phyloP scores from a whole-genome alignment of 2,888 invertebrate species.

The Caprella mutica region DNA sequence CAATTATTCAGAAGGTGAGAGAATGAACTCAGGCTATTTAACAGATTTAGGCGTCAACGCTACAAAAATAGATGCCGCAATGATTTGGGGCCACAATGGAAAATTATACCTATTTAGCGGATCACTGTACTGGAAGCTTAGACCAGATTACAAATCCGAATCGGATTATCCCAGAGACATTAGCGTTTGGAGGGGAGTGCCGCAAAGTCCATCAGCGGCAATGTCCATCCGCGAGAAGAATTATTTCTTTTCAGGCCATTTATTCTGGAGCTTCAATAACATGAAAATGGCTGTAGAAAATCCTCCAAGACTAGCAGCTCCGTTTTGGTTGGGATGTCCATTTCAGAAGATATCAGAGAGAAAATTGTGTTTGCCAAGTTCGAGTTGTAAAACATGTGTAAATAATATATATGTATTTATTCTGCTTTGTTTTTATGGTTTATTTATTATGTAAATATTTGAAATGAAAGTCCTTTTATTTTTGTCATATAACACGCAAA shows the following conservation, averaged over 20 bases:
- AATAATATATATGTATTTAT: conserved; percentile 6
- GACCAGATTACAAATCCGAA: conserved; percentile 66
- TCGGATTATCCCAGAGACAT: conserved; percentile 88
- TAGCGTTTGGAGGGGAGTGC: conserved; percentile 84
- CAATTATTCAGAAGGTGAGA: neutral
- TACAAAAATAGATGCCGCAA: conserved; percentile 76
- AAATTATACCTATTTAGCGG: conserved; percentile 81
- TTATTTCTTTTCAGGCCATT: conserved; percentile 86
- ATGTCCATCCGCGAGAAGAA: conserved; percentile 80
- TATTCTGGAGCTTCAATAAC: conserved; percentile 43
- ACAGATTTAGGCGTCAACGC: conserved; percentile 66
- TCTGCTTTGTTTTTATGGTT: neutral
- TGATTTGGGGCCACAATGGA: conserved; percentile 88
- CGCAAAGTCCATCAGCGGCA: conserved; percentile 77
- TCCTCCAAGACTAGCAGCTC: conserved; percentile 58
- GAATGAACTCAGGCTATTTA: conserved; percentile 52
- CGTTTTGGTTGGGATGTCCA: conserved; percentile 75
- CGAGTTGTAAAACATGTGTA: neutral
- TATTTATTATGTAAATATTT: neutral
- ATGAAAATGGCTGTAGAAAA: conserved; percentile 62
- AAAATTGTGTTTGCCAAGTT: neutral
- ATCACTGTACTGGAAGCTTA: conserved; percentile 70
- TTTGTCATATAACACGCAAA: neutral
- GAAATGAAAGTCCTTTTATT: neutral
- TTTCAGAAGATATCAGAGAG: neutral